Conservation (phyloP, 1,140 invertebrate species). For the Doryteuthis pealeii region DNA sequence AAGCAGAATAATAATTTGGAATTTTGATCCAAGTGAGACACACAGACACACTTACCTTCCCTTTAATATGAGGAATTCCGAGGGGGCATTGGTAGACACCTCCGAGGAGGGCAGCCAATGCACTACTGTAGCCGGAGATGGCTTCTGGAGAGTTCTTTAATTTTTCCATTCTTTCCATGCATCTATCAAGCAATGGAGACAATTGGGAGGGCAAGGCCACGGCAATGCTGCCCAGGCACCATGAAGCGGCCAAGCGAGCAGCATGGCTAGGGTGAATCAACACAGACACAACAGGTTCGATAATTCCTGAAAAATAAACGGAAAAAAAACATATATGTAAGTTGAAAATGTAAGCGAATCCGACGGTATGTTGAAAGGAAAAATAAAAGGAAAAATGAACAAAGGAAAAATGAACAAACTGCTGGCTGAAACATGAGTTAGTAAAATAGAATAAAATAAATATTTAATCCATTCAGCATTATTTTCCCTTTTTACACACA, state of each 20-base stretch:
- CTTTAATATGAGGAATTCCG: conserved; percentile 91
- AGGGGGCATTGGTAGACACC: conserved; percentile 87
- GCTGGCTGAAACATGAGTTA: no score
- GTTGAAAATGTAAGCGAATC: no score
- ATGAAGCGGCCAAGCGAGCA: conserved; percentile 87
- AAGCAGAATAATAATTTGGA: no score
- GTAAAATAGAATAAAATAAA: no score
- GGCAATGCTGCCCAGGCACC: conserved; percentile 90
- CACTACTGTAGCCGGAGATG: conserved; percentile 90
- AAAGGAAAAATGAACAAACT: no score
- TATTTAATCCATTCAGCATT: no score
- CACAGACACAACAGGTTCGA: conserved; percentile 75
- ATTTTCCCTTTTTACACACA: no score
- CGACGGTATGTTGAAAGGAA: no score
- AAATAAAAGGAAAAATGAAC: no score
- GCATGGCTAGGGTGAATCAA: conserved; percentile 91
- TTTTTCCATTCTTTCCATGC: conserved; percentile 57
- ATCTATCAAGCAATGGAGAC: conserved; percentile 84
- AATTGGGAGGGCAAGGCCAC: conserved; percentile 91
- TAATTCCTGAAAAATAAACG: conserved; percentile 55
- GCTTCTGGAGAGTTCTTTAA: conserved; percentile 90
- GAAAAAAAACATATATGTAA: conserved; percentile 17
- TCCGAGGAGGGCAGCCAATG: conserved; percentile 88
- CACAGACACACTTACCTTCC: conserved; percentile 74
- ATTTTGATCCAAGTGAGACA: no score